A percentile compares a stretch with the other conserved stretches of the same genome.
Evolutionary conservation across 2,797 vertebrate genomes (phyloP).

Genomic region (Chelon auratus): DNA sequence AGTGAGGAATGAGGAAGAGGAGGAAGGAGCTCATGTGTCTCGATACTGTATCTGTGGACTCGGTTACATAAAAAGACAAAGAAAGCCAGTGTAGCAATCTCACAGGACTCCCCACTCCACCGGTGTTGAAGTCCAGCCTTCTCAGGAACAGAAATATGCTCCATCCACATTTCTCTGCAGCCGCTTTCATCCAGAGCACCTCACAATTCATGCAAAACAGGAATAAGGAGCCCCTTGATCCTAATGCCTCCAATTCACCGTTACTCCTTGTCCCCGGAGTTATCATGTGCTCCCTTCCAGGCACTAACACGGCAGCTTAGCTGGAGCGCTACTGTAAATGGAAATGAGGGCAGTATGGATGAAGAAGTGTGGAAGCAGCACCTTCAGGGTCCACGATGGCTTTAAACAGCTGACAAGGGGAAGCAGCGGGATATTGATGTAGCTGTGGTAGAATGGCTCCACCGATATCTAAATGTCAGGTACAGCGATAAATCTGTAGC

Average conservation of each 20-base stretch:
- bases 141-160: constrained; percentile 23
- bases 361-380: constrained; percentile 53
- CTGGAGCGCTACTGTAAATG: constrained; percentile 48
- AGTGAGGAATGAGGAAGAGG: constrained; percentile 46
- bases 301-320: constrained; percentile 43
- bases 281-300: constrained; percentile 36
- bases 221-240: constrained; percentile 40
- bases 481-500: constrained; percentile 28
- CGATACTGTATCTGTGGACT: constrained; percentile 29
- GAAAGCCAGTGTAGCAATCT: constrained; percentile 23
- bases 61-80: constrained; percentile 55
- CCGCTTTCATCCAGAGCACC: constrained; percentile 32
- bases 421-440: constrained; percentile 40
- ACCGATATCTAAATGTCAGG: constrained; percentile 39
- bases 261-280: constrained; percentile 49
- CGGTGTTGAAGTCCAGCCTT: constrained; percentile 20
- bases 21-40: constrained; percentile 36
- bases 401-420: constrained; percentile 56
- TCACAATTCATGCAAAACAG: constrained; percentile 15
- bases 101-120: constrained; percentile 22
- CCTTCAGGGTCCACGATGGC: constrained; percentile 45
- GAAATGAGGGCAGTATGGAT: constrained; percentile 54
- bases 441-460: constrained; percentile 28
- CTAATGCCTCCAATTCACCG: background rate
- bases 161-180: constrained; percentile 13